These are phyloP conservation scores for Phenganax subtilis DNA, from an alignment of 92 coral and sea anemone species.

Conservation along the genomic window DNA sequence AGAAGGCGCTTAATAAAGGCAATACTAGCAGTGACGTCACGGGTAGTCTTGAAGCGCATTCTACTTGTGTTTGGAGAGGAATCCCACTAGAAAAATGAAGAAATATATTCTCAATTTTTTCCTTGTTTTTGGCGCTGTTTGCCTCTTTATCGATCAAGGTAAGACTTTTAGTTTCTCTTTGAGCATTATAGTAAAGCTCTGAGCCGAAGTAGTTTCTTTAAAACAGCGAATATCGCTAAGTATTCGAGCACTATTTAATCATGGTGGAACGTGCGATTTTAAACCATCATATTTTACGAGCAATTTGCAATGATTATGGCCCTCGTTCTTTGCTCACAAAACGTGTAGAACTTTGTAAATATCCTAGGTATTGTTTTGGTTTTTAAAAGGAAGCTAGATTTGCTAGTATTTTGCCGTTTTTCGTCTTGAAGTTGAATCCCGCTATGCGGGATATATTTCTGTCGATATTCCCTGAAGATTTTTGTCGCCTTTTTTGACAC, in stretches of 20 bases:
- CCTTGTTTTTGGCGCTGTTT: neutral
- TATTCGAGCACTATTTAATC: neutral
- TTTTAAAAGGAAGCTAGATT: neutral
- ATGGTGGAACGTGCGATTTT: neutral
- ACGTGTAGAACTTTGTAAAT: neutral
- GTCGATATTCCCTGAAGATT: neutral
- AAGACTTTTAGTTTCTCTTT: neutral
- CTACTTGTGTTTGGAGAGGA: neutral
- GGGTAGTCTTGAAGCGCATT: no score
- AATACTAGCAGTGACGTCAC: no score
- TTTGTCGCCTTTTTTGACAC: constrained; percentile 1
- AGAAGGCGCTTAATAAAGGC: no score
- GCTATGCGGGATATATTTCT: constrained; percentile 9
- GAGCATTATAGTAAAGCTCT: neutral
- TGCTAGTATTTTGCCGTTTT: neutral
- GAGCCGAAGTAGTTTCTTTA: neutral
- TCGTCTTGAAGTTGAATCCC: neutral
- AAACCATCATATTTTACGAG: neutral
- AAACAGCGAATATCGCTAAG: neutral
- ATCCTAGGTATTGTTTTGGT: neutral
- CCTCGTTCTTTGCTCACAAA: no score
- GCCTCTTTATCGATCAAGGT: neutral
- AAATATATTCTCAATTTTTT: neutral
- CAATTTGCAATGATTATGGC: no score
- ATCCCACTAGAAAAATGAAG: neutral